Evolutionary conservation across 1,140 invertebrate genomes (phyloP).

Genomic region (Psix sp.): DNA sequence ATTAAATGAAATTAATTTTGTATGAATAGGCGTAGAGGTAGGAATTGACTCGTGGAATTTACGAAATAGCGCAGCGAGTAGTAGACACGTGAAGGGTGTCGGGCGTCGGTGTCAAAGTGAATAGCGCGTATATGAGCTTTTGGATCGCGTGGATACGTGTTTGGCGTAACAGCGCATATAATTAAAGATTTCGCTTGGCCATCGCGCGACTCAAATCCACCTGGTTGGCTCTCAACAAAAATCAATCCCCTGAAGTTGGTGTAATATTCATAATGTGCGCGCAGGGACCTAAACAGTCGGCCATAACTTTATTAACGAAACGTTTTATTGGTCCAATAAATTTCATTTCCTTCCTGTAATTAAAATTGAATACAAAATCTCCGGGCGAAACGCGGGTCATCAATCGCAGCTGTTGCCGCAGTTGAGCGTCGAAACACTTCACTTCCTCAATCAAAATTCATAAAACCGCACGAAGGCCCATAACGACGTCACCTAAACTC

Average conservation of each 20-base stretch:
- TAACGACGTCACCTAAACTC: constrained; percentile 35
- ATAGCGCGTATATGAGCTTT: constrained; percentile 51
- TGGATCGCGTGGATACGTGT: constrained; percentile 16
- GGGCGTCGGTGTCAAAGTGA: constrained; percentile 51
- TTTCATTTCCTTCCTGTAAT: constrained; percentile 37
- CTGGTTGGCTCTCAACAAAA: too few relatives aligned
- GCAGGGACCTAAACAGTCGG: constrained; percentile 16
- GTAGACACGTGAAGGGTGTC: constrained; percentile 47
- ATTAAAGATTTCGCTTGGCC: constrained; percentile 53
- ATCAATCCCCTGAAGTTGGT: constrained; percentile 28
- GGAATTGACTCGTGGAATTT: constrained; percentile 54
- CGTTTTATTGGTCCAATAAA: constrained; percentile 33
- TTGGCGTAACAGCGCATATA: constrained; percentile 40
- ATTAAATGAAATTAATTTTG: constrained; percentile 57
- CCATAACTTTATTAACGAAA: constrained; percentile 23
- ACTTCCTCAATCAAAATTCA: constrained; percentile 43
- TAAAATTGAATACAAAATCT: constrained; percentile 47
- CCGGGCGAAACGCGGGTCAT: constrained; percentile 13
- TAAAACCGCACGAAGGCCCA: constrained; percentile 33
- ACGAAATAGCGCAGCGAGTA: constrained; percentile 37
- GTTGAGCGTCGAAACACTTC: constrained; percentile 10
- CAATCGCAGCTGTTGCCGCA: constrained; percentile 35
- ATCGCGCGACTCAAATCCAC: too few relatives aligned
- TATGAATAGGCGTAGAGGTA: constrained; percentile 42
- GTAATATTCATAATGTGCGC: constrained; percentile 3